phyloP scores from a whole-genome alignment of 2,113 vertebrate species.

The Atlantisia rogersi region DNA sequence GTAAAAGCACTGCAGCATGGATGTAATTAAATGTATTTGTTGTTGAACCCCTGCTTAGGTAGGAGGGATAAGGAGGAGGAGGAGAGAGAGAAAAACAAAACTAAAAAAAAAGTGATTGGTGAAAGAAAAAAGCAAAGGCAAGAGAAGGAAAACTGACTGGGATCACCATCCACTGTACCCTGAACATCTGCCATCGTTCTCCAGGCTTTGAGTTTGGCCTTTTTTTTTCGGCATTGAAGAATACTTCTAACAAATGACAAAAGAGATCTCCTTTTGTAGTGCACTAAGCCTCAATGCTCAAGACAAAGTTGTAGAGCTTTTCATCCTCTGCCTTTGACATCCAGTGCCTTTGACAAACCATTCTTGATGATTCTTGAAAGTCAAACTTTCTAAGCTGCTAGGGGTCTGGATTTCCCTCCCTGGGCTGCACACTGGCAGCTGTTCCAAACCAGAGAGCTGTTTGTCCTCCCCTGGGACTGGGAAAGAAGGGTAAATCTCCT shows the following conservation, averaged over 20 bases:
- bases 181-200: neutral
- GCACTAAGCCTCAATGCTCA: neutral
- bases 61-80: neutral
- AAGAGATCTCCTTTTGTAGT: neutral
- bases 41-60: neutral
- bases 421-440: neutral
- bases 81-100: neutral
- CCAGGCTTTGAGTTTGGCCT: neutral
- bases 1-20: neutral
- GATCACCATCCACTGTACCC: neutral
- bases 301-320: neutral
- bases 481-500: neutral
- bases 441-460: neutral
- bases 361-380: neutral
- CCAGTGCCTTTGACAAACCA: neutral
- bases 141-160: neutral
- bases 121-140: neutral
- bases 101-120: neutral
- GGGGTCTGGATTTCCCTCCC: neutral
- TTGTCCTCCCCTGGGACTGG: neutral
- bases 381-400: neutral
- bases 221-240: neutral
- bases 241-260: neutral
- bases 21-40: neutral
- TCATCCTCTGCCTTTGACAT: neutral